These are phyloP conservation scores for Pleuronectes platessa DNA, from an alignment of 2,113 vertebrate species.

Conservation along the genomic window DNA sequence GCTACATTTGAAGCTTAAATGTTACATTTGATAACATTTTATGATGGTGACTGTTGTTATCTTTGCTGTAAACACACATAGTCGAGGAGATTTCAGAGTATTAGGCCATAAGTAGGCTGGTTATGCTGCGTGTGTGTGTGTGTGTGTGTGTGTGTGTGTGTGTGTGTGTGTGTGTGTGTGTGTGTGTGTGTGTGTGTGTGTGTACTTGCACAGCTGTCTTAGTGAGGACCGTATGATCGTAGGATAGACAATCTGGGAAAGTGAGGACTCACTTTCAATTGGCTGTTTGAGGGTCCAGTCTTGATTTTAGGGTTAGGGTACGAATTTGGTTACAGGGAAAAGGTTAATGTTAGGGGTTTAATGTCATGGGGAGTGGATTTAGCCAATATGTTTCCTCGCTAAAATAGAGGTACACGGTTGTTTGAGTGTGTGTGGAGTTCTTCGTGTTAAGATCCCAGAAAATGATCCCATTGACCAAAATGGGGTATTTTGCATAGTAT, in stretches of 20 bases:
- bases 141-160: background rate
- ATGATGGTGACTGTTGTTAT: background rate
- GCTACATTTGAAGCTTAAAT: background rate
- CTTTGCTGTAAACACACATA: constrained; percentile 5
- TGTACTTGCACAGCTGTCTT: too few relatives aligned
- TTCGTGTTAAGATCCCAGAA: constrained; percentile 7
- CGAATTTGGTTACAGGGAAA: too few relatives aligned
- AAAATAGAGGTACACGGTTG: background rate
- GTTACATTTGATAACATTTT: background rate
- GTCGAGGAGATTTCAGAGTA: background rate
- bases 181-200: too few relatives aligned
- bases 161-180: background rate
- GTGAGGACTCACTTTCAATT: too few relatives aligned
- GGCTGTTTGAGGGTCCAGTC: too few relatives aligned
- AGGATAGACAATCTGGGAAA: too few relatives aligned
- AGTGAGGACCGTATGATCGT: too few relatives aligned
- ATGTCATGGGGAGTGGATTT: background rate
- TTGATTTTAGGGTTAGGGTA: background rate
- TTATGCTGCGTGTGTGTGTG: constrained; percentile 26
- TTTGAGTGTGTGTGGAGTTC: background rate
- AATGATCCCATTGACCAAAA: background rate
- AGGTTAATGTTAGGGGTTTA: too few relatives aligned
- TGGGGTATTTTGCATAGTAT: background rate
- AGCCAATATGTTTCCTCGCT: background rate
- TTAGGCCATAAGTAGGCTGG: constrained; percentile 35